Conservation (phyloP, 2,888 invertebrate genomes). For the Cantharis lateralis region DNA sequence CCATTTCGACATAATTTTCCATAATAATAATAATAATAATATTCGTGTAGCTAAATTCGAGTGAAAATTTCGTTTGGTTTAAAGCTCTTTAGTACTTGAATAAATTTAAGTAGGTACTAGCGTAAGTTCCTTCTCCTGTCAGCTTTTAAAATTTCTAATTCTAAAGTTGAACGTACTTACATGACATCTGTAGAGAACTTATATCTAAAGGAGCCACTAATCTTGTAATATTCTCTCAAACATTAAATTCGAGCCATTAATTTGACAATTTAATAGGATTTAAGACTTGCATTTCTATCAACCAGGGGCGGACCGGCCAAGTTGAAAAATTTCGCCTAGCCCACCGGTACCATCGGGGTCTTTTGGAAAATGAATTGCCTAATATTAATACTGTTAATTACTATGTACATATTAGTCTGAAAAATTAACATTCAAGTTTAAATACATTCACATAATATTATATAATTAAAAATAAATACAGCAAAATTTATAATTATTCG, state of each 20-base stretch:
- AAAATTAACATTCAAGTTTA: too few relatives aligned
- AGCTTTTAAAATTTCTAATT: slow-evolving; percentile 29
- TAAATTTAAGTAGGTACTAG: slow-evolving; percentile 6
- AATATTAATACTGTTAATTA: too few relatives aligned
- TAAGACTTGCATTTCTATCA: neutral
- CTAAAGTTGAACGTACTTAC: slow-evolving; percentile 24
- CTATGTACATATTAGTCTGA: too few relatives aligned
- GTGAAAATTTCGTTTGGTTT: neutral
- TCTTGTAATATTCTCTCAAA: slow-evolving; percentile 8
- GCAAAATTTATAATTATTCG: too few relatives aligned
- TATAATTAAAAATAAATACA: too few relatives aligned
- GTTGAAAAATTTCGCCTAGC: too few relatives aligned
- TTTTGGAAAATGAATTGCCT: too few relatives aligned
- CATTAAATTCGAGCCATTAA: neutral
- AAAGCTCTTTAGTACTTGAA: neutral
- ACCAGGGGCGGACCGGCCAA: neutral
- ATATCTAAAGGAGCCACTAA: slow-evolving; percentile 24
- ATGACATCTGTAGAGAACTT: slow-evolving; percentile 24
- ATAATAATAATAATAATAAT: neutral
- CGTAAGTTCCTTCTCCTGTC: slow-evolving; percentile 18
- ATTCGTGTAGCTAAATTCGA: neutral
- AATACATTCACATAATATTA: too few relatives aligned
- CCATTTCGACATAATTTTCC: neutral
- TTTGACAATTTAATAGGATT: neutral
- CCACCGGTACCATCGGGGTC: too few relatives aligned